Evolutionary conservation across 2,888 invertebrate species (phyloP).

Genomic region (Reticulitermes lucifugus): DNA sequence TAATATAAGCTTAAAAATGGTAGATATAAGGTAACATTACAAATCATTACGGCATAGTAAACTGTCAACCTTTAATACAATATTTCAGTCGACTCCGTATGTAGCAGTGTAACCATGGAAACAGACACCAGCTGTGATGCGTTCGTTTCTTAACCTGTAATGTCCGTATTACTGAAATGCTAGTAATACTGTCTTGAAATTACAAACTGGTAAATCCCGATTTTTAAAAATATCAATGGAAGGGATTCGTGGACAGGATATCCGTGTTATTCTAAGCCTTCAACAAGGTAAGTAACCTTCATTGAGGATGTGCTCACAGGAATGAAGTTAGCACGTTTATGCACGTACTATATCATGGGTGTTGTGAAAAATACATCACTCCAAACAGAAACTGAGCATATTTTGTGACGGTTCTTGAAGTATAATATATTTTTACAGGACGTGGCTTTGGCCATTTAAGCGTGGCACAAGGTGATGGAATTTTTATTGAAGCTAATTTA

Average conservation of each 20-base stretch:
- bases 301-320: neutral
- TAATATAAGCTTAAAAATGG: too few relatives aligned
- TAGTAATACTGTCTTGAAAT: too few relatives aligned
- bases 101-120: conserved; percentile 34
- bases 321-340: too few relatives aligned
- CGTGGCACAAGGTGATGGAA: neutral
- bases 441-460: conserved; percentile 56
- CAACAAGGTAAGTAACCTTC: conserved; percentile 66
- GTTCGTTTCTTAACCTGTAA: neutral
- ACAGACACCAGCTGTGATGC: conserved; percentile 8
- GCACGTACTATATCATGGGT: too few relatives aligned
- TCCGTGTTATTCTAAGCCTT: conserved; percentile 75
- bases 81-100: neutral
- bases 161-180: too few relatives aligned
- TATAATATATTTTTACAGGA: conserved; percentile 50
- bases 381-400: neutral
- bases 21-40: too few relatives aligned
- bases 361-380: too few relatives aligned
- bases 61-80: neutral
- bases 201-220: too few relatives aligned
- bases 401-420: too few relatives aligned
- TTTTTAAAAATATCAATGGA: conserved; percentile 63
- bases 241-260: conserved; percentile 71
- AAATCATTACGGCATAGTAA: too few relatives aligned
- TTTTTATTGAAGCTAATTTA: conserved; percentile 55